Base-by-base conservation (phyloP, 1,140 invertebrate genomes). In the Drosophila insularis region DNA sequence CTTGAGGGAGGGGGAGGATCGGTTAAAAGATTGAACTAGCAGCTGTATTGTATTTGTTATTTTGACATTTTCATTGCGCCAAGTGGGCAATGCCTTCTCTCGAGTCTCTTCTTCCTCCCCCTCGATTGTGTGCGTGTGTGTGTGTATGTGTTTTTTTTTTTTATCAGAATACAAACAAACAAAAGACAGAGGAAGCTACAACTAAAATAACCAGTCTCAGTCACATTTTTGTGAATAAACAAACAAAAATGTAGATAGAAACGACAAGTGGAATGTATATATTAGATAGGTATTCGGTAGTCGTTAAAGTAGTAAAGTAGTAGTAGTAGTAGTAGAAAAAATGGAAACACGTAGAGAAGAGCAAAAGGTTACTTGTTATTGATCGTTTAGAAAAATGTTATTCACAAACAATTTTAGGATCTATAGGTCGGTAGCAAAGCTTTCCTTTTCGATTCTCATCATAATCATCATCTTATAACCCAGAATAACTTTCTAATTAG, bases 101-200 rank as follows among this genome's bases (percentile, higher is more conserved):
- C 17, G 14, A 31, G 11, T 14, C 55, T 35, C 55, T 35, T 17
- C 17, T 13, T 35, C 53, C 35, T 13, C 35, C 11, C 35, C 35
- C 35, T 6, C 17, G 4, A 27, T 27, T 27, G 27, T 6, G 27
- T 27, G 23, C 6, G 23, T 5, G 23, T 27, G 23, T 27, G 27
- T 27, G 27, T 27, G 27, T 27, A 5, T 27, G 21, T 21, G 21
- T 4, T 35, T 23, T 13, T 0, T 56, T 23, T 32, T 56, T 58
- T 58, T 58, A 58, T 58, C 55, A 58, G 55, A 17, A 17, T 10
- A 58, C 55, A 58, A 58, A 58, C 55, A 58, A 58, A 58, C 55
- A 58, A 58, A 31, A 58, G 14, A 58, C 55, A 58, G 55, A 58
- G 55, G 55, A 58, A 58, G 31, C 55, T 56, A 56, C 21, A 56